Evolutionary conservation across 37 sponge, comb jelly and placozoan species (phyloP).

Genomic region (Beroe forskalii): DNA sequence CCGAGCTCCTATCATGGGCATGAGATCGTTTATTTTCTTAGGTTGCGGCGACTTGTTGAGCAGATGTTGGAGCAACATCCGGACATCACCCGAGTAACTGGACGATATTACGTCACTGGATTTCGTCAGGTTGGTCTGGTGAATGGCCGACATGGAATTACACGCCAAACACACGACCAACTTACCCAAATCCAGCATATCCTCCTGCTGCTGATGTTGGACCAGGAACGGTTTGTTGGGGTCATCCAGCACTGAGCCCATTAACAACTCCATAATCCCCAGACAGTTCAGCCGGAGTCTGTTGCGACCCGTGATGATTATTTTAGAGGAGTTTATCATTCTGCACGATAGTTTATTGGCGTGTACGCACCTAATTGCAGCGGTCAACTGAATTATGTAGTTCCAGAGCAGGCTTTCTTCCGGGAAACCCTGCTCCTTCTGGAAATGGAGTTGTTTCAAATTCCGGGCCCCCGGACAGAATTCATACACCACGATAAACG

Average conservation of each 20-base stretch:
- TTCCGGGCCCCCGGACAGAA: constrained; percentile 83
- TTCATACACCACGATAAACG: constrained; percentile 82
- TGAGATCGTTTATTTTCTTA: constrained; percentile 71
- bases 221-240: constrained; percentile 17
- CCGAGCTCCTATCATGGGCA: constrained; percentile 76
- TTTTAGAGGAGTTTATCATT: constrained; percentile 73
- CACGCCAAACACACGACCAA: constrained; percentile 74
- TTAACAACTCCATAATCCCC: constrained; percentile 82
- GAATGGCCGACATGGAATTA: constrained; percentile 69
- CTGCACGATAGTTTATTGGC: constrained; percentile 70
- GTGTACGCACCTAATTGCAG: constrained; percentile 75
- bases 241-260: constrained; percentile 12
- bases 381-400: constrained; percentile 78
- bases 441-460: constrained; percentile 68
- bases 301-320: constrained; percentile 69
- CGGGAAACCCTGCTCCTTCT: neutral
- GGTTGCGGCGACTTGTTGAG: constrained; percentile 58
- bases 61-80: constrained; percentile 69
- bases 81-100: constrained; percentile 69
- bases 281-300: constrained; percentile 74
- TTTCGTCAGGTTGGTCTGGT: constrained; percentile 65
- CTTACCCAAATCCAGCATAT: constrained; percentile 74
- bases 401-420: constrained; percentile 79
- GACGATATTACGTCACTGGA: constrained; percentile 66
- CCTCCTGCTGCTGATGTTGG: constrained; percentile 73